A percentile compares a stretch with the other conserved stretches of the same genome.
phyloP scores from a whole-genome alignment of 2,797 vertebrate genomes.

The Chiroxiphia lanceolata region DNA sequence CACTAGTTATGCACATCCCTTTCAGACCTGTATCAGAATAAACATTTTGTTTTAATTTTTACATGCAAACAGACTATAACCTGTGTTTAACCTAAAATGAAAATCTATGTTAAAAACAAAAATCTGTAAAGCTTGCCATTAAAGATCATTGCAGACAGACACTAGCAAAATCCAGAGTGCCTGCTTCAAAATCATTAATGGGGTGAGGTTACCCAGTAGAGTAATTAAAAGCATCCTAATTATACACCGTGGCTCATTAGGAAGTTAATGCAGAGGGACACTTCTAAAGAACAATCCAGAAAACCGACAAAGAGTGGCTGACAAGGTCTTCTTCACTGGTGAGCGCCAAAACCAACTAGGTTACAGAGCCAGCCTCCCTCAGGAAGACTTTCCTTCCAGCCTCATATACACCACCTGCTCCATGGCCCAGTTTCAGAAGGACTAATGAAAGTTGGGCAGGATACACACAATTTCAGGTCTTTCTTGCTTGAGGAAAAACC shows the following conservation, averaged over 20 bases:
- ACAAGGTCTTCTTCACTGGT: neutral
- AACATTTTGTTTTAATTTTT: neutral
- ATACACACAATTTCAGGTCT: neutral
- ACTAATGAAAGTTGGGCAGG: neutral
- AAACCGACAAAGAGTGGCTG: neutral
- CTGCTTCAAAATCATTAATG: conserved; percentile 2
- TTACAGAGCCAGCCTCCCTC: neutral
- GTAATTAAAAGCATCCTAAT: conserved; percentile 56
- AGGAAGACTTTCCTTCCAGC: neutral
- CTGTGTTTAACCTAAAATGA: neutral
- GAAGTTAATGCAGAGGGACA: neutral
- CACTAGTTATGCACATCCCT: neutral
- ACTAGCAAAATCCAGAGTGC: neutral
- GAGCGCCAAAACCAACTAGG: neutral
- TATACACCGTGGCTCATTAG: neutral
- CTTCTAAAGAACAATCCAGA: neutral
- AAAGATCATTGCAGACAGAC: neutral
- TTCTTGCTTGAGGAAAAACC: neutral
- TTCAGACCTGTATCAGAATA: neutral
- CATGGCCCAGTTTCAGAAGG: neutral
- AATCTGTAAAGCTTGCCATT: neutral
- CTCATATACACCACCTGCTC: neutral
- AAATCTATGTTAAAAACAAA: neutral
- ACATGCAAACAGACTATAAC: neutral
- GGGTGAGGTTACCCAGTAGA: neutral